These are phyloP conservation scores for Colinus virginianus DNA, from an alignment of 2,113 vertebrate genomes.

Conservation along the genomic window DNA sequence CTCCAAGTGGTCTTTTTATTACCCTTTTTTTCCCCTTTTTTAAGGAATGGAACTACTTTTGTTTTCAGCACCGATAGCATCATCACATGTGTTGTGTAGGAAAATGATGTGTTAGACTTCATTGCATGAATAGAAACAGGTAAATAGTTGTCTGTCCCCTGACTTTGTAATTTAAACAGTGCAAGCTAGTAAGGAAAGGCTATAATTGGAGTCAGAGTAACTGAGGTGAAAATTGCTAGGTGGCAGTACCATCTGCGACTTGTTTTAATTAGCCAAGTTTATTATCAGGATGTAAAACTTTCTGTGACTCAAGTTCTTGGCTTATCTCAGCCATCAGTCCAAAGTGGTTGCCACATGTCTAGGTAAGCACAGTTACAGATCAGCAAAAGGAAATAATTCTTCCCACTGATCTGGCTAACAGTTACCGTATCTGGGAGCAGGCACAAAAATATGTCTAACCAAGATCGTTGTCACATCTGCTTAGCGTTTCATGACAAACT, in stretches of 20 bases:
- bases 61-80: conserved; percentile 34
- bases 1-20: conserved; percentile 37
- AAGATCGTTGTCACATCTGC: conserved; percentile 47
- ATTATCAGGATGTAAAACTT: conserved; percentile 76
- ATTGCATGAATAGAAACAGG: conserved; percentile 74
- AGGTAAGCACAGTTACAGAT: conserved; percentile 41
- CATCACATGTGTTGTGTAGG: conserved; percentile 49
- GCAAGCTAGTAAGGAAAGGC: conserved; percentile 77
- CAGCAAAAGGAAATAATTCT: conserved; percentile 48
- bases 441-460: conserved; percentile 46
- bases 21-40: neutral
- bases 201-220: conserved; percentile 79
- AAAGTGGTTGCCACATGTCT: conserved; percentile 47
- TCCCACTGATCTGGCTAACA: conserved; percentile 54
- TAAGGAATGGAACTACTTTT: conserved; percentile 15
- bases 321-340: conserved; percentile 56
- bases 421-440: neutral
- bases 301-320: conserved; percentile 60
- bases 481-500: conserved; percentile 60
- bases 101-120: conserved; percentile 70
- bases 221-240: conserved; percentile 84
- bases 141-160: conserved; percentile 74
- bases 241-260: conserved; percentile 79
- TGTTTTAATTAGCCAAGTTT: conserved; percentile 79
- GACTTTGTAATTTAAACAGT: conserved; percentile 83